A percentile compares a stretch with the other conserved stretches of the same genome.
phyloP scores from a whole-genome alignment of 2,113 vertebrate species.

The Tragulus kanchil region DNA sequence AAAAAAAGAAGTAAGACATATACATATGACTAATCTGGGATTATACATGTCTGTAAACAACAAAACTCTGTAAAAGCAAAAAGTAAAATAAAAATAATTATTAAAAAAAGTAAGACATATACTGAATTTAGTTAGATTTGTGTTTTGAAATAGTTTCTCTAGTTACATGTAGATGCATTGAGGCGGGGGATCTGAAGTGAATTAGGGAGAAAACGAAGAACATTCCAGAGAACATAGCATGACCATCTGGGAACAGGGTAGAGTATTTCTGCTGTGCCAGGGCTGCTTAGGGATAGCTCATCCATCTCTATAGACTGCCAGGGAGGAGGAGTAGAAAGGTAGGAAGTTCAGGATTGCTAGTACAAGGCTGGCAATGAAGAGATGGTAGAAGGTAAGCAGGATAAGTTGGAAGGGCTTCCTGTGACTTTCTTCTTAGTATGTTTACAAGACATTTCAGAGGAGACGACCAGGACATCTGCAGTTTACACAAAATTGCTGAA shows the following conservation, averaged over 20 bases:
- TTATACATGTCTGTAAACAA: too few relatives aligned
- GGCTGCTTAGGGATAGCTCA: neutral
- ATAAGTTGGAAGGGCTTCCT: neutral
- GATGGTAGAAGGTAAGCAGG: neutral
- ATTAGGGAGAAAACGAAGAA: conserved; percentile 39
- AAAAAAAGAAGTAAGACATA: too few relatives aligned
- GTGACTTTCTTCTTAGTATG: conserved; percentile 40
- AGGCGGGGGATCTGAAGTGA: conserved; percentile 11
- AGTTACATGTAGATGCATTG: conserved; percentile 10
- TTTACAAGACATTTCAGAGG: neutral
- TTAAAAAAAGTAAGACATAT: neutral
- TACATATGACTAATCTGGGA: too few relatives aligned
- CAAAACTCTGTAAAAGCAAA: too few relatives aligned
- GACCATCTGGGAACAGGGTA: conserved; percentile 12
- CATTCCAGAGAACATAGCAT: neutral
- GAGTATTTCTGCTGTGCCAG: neutral
- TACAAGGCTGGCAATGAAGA: conserved; percentile 34
- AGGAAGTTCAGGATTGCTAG: neutral
- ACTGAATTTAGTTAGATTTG: neutral
- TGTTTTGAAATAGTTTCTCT: conserved; percentile 39
- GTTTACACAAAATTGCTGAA: neutral
- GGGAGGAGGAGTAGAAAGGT: neutral
- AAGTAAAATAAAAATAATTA: too few relatives aligned
- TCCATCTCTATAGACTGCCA: neutral
- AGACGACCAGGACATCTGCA: neutral